These are phyloP conservation scores for Pogonus chalceus DNA, from an alignment of 1,140 invertebrate species.

Conservation along the genomic window DNA sequence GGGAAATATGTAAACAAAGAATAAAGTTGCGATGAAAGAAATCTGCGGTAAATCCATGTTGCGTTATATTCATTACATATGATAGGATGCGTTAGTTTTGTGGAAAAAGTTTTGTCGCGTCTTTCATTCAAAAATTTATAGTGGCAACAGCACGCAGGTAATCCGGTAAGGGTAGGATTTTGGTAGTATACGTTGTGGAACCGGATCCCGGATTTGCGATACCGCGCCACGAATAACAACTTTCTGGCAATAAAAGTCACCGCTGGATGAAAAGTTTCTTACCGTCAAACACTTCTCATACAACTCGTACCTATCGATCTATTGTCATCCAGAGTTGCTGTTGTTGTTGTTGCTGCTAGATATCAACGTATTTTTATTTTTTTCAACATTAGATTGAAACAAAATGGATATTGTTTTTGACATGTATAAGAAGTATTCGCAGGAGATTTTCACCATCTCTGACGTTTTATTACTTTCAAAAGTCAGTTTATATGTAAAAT, in stretches of 20 bases:
- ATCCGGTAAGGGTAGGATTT: not conserved
- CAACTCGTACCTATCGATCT: not conserved
- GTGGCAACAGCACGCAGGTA: not conserved
- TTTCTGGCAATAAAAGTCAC: not conserved
- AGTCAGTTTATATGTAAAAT: no score
- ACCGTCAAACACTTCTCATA: not conserved
- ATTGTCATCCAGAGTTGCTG: not conserved
- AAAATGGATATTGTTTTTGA: no score
- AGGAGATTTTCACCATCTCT: no score
- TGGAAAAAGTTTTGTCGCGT: not conserved
- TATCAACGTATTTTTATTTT: no score
- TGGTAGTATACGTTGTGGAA: not conserved
- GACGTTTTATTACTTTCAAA: no score
- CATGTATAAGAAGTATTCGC: no score
- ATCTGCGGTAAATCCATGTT: no score
- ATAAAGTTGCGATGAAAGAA: no score
- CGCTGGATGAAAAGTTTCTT: not conserved
- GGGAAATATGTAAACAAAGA: no score
- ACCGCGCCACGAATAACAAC: not conserved
- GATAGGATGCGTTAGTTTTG: not conserved
- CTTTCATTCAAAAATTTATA: not conserved
- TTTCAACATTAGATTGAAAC: not conserved
- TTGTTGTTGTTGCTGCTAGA: no score
- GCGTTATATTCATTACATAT: not conserved
- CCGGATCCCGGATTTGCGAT: not conserved